Evolutionary conservation across 2,113 vertebrate species (phyloP).

Genomic region (Phrynosoma platyrhinos): DNA sequence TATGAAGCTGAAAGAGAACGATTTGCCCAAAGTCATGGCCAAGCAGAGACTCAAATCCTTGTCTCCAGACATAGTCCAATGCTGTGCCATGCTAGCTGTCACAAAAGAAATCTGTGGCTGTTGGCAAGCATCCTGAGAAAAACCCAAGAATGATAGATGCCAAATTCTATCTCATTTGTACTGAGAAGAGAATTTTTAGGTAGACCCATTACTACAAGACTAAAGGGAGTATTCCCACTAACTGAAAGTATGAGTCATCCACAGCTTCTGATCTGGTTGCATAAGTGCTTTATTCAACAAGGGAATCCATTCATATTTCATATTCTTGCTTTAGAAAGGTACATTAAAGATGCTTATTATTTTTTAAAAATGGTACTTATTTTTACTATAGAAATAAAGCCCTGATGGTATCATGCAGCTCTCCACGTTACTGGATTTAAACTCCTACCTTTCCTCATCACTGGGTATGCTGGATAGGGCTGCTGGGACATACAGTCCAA

Average conservation of each 20-base stretch:
- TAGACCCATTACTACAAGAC: slow-evolving; percentile 98
- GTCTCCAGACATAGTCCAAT: too few relatives aligned
- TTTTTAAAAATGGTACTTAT: neutral
- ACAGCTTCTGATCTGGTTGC: slow-evolving; percentile 96
- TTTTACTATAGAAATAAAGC: neutral
- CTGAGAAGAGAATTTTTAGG: slow-evolving; percentile 87
- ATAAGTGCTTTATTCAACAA: slow-evolving; percentile 78
- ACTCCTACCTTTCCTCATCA: too few relatives aligned
- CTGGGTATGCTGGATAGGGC: too few relatives aligned
- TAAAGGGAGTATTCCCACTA: slow-evolving; percentile 92
- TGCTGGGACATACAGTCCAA: too few relatives aligned
- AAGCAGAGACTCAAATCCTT: too few relatives aligned
- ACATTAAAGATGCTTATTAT: neutral
- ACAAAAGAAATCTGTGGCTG: neutral
- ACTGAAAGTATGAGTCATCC: slow-evolving; percentile 98
- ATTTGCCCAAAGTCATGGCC: too few relatives aligned
- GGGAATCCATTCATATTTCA: slow-evolving; percentile 50
- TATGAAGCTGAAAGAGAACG: too few relatives aligned
- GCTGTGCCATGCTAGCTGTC: too few relatives aligned
- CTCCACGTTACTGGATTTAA: too few relatives aligned
- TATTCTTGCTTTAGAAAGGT: neutral
- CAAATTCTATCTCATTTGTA: slow-evolving; percentile 97
- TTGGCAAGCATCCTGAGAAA: neutral
- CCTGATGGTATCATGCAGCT: too few relatives aligned
- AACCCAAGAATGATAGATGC: slow-evolving; percentile 86